Evolutionary conservation across 2,797 vertebrate species (phyloP).

Genomic region (Macrochelys suwanniensis): DNA sequence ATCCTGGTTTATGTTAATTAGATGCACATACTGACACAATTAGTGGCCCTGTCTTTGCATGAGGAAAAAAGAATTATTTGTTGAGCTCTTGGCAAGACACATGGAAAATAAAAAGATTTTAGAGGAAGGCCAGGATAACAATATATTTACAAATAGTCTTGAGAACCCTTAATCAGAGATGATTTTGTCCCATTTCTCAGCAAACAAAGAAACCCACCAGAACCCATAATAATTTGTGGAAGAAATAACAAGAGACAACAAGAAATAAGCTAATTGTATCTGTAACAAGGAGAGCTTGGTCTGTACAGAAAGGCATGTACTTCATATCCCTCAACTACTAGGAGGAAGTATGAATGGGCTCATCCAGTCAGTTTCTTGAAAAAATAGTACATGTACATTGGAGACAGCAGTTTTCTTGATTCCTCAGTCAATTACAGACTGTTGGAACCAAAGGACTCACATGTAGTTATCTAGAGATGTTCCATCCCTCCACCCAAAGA

Average conservation of each 20-base stretch:
- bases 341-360: background rate
- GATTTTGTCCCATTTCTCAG: background rate
- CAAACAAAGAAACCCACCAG: background rate
- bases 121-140: background rate
- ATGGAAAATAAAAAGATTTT: background rate
- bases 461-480: conserved; percentile 13
- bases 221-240: background rate
- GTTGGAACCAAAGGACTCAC: background rate
- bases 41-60: background rate
- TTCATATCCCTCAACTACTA: background rate
- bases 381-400: background rate
- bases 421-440: background rate
- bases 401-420: background rate
- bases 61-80: background rate
- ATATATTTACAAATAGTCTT: background rate
- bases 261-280: background rate
- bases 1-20: background rate
- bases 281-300: background rate
- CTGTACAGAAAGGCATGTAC: background rate
- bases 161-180: background rate
- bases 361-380: background rate
- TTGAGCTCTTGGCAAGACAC: background rate
- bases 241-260: background rate
- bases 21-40: background rate
- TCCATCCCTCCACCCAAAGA: background rate